Evolutionary conservation across 2,113 vertebrate genomes (phyloP).

Genomic region (Tenrec ecaudatus): DNA sequence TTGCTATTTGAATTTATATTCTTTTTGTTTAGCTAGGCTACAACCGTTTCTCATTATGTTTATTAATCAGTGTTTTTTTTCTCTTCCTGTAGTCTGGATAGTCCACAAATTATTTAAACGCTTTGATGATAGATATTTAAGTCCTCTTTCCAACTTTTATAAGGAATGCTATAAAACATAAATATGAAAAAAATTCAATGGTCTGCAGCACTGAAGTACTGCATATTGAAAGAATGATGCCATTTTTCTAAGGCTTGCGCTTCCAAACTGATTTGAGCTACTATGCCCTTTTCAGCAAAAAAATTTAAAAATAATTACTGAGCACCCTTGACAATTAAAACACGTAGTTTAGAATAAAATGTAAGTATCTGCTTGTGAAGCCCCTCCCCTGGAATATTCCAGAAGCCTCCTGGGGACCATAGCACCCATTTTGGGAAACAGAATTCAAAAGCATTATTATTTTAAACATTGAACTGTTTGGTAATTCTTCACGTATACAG

Average conservation of each 20-base stretch:
- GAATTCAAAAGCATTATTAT: not conserved
- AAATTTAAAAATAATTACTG: too few species aligned
- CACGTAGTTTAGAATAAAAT: too few species aligned
- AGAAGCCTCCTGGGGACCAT: too few species aligned
- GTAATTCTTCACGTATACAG: not conserved
- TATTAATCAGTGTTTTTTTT: conserved; percentile 11
- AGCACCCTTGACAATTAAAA: too few species aligned
- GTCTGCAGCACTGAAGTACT: not conserved
- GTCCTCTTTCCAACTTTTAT: not conserved
- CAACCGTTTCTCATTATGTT: not conserved
- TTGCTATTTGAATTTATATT: conserved; percentile 1
- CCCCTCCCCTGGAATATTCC: too few species aligned
- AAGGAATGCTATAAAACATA: conserved; percentile 29
- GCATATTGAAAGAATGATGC: conserved; percentile 38
- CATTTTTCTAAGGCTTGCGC: not conserved
- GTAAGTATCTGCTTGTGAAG: too few species aligned
- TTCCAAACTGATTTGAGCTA: too few species aligned
- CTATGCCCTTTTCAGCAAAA: too few species aligned
- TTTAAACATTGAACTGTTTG: conserved; percentile 44
- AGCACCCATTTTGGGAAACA: too few species aligned
- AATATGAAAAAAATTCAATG: not conserved
- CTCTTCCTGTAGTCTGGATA: not conserved
- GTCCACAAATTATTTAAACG: conserved; percentile 40
- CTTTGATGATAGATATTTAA: conserved; percentile 19
- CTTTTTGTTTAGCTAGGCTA: not conserved